A percentile compares a stretch with the other conserved stretches of the same genome.
phyloP scores from a whole-genome alignment of 2,888 invertebrate genomes.

The Eristalinus aeneus region DNA sequence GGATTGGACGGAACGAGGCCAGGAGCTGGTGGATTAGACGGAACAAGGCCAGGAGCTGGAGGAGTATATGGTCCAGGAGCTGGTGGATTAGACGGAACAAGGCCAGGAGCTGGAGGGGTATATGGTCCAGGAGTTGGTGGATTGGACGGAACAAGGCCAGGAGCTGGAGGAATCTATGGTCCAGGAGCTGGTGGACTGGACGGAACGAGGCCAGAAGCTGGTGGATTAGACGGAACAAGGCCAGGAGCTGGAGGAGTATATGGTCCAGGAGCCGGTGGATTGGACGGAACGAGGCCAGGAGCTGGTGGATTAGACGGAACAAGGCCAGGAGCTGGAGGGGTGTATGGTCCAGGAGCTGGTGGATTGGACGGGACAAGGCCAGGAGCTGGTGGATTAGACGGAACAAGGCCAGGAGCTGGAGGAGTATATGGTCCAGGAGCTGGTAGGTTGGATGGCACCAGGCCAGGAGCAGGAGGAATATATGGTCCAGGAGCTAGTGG shows the following conservation, averaged over 20 bases:
- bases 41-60: background rate
- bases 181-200: background rate
- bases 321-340: conserved; percentile 32
- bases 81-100: conserved; percentile 49
- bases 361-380: conserved; percentile 35
- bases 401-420: background rate
- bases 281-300: conserved; percentile 26
- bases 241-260: background rate
- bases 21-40: background rate
- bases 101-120: conserved; percentile 14
- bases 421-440: background rate
- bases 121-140: conserved; percentile 20
- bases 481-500: conserved; percentile 19
- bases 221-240: background rate
- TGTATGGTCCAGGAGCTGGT: conserved; percentile 37
- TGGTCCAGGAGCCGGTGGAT: conserved; percentile 41
- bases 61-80: conserved; percentile 17
- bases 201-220: background rate
- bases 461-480: conserved; percentile 18
- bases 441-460: conserved; percentile 4
- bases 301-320: conserved; percentile 25
- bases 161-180: background rate
- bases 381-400: conserved; percentile 29
- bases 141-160: background rate
- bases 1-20: conserved; percentile 39